Evolutionary conservation across 2,797 vertebrate species (phyloP), one percentile per base, ranked within the genome.

Genomic region (Enteromius anoplus): DNA sequence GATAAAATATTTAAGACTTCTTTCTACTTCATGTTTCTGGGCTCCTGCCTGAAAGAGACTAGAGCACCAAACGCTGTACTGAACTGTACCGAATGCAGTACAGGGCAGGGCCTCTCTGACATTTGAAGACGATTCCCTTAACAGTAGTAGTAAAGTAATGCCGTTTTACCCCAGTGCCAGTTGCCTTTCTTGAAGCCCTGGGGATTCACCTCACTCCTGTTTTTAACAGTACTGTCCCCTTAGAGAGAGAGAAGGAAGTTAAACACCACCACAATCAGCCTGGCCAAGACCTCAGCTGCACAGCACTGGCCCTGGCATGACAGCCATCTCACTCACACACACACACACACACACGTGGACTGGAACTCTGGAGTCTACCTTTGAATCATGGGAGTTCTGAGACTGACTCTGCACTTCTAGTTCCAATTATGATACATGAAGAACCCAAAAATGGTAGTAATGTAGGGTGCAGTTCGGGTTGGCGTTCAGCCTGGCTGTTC

Each of bases 141-240:
- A 78, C 21, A 80, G 65, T 80, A 45, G 88, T 90, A 90, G 90
- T 89, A 89, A 93, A 92, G 90, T 89, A 95, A 94, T 92, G 89
- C 91, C 92, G 89, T 93, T 94, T 95, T 95, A 95, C 95, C 95
- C 94, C 95, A 95, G 91, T 95, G 94, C 94, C 94, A 95, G 95
- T 93, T 95, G 92, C 94, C 93, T 95, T 95, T 95, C 94, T 91
- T 95, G 95, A 95, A 95, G 93, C 94, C 95, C 93, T 94, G 94
- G 91, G 94, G 94, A 92, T 90, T 95, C 90, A 92, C 94, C 92
- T 95, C 95, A 86, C 92, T 95, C 94, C 94, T 95, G 94, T 93
- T 95, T 94, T 95, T 95, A 95, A 95, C 90, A 89, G 94, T 92
- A 94, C 92, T 93, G 93, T 95, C 94, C 93, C 94, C 95, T 95